Conservation (phyloP, 2,797 vertebrate species). For the Discoglossus pictus region DNA sequence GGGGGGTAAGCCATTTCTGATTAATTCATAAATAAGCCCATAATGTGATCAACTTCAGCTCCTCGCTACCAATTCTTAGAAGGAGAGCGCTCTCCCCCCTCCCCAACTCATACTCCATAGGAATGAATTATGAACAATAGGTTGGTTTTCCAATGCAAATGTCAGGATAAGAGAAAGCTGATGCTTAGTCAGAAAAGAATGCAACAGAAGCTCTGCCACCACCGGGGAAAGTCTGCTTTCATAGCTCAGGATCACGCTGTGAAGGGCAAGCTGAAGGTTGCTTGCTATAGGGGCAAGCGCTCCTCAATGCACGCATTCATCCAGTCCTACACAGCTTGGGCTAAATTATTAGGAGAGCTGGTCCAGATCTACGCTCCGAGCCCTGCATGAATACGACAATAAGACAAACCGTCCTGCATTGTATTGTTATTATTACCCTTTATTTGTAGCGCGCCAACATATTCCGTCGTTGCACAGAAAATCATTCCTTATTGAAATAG, state of each 20-base stretch:
- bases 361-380: too few species aligned
- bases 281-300: slow-evolving; percentile 24
- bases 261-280: slow-evolving; percentile 42
- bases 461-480: too few species aligned
- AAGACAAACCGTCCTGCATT: too few species aligned
- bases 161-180: slow-evolving; percentile 34
- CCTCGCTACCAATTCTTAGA: slow-evolving; percentile 9
- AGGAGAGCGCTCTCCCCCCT: slow-evolving; percentile 11
- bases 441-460: too few species aligned
- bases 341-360: too few species aligned
- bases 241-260: slow-evolving; percentile 35
- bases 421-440: too few species aligned
- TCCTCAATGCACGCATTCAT: slow-evolving; percentile 27
- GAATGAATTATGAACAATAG: slow-evolving; percentile 34
- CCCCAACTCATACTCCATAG: slow-evolving; percentile 17
- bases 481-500: too few species aligned
- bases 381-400: too few species aligned
- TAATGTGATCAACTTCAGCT: neutral
- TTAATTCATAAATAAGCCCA: neutral
- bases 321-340: neutral
- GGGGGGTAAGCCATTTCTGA: too few species aligned
- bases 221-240: slow-evolving; percentile 22
- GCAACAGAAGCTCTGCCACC: slow-evolving; percentile 22
- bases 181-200: slow-evolving; percentile 29
- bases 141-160: neutral